These are phyloP conservation scores for Venustaconcha ellipsiformis DNA, from an alignment of 1,140 invertebrate genomes.

Conservation along the genomic window DNA sequence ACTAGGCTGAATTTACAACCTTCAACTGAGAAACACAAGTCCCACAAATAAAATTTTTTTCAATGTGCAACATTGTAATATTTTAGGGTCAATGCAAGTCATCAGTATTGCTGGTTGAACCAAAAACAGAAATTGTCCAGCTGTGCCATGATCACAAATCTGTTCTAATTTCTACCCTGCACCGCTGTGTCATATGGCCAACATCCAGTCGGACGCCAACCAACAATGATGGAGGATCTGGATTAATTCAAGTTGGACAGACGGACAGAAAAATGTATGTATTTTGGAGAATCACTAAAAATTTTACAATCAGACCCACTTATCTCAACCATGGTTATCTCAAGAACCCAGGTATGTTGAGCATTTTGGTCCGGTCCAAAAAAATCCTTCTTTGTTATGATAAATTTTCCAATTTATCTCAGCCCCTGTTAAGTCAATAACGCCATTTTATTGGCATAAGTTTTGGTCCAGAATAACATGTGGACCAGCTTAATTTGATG, in stretches of 20 bases:
- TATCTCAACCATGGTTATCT: too few species aligned
- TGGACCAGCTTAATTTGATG: too few species aligned
- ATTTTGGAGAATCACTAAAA: too few species aligned
- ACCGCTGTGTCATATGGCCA: conserved; percentile 83
- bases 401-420: too few species aligned
- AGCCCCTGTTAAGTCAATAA: too few species aligned
- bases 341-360: too few species aligned
- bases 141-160: conserved; percentile 83
- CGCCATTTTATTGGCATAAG: too few species aligned
- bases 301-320: too few species aligned
- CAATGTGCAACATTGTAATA: conserved; percentile 3
- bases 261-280: conserved; percentile 86
- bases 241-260: conserved; percentile 85
- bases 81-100: conserved; percentile 86
- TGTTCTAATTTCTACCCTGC: conserved; percentile 83
- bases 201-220: conserved; percentile 24
- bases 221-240: conserved; percentile 59
- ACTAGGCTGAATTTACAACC: too few species aligned
- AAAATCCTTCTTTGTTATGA: too few species aligned
- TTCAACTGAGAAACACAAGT: not conserved
- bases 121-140: conserved; percentile 84
- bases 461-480: too few species aligned
- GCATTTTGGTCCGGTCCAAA: too few species aligned
- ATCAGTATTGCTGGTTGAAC: conserved; percentile 84
- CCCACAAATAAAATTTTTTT: not conserved